A percentile compares a stretch with the other conserved stretches of the same genome.
These are phyloP conservation scores for Gandaritis pyraliata DNA, from an alignment of 2,888 invertebrate genomes.

Conservation along the genomic window DNA sequence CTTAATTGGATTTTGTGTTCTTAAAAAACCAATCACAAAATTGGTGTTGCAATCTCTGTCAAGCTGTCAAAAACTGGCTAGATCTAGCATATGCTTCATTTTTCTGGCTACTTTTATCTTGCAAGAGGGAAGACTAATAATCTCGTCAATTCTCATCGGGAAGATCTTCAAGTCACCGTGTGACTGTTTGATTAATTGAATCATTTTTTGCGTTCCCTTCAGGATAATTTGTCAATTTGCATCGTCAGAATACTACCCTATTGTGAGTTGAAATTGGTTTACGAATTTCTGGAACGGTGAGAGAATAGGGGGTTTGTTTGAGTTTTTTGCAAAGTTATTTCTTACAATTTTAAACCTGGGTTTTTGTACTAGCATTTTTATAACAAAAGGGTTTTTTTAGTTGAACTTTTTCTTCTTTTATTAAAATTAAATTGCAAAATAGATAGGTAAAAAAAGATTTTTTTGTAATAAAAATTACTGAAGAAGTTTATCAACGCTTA, in stretches of 20 bases:
- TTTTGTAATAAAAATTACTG: no score
- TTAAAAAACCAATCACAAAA: no score
- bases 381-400: no score
- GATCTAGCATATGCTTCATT: not conserved
- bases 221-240: conserved; percentile 40
- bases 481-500: no score
- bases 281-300: conserved; percentile 11
- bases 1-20: no score
- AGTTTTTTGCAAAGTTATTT: not conserved
- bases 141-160: conserved; percentile 74
- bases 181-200: conserved; percentile 82
- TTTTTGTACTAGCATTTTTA: not conserved
- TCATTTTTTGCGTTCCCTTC: conserved; percentile 68
- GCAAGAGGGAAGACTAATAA: conserved; percentile 74
- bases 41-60: no score
- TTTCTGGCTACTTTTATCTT: conserved; percentile 17
- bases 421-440: no score
- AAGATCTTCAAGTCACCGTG: conserved; percentile 76
- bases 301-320: conserved; percentile 4
- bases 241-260: conserved; percentile 35
- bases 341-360: not conserved
- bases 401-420: no score
- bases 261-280: conserved; percentile 29
- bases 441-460: no score
- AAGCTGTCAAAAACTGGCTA: conserved; percentile 1